phyloP scores from a whole-genome alignment of 1,140 invertebrate genomes.

The Piezodorus guildinii region DNA sequence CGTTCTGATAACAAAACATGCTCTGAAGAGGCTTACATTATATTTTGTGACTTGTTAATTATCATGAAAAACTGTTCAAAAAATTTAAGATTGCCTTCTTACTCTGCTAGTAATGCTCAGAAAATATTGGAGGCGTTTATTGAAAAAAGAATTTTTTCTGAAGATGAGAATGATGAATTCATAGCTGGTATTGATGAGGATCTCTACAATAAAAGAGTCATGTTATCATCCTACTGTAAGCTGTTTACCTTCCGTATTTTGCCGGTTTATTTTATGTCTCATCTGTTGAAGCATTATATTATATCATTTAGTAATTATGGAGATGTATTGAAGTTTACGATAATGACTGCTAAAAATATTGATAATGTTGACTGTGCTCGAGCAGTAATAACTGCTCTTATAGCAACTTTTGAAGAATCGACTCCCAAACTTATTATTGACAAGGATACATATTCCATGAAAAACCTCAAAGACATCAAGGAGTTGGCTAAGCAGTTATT shows the following conservation, averaged over 20 bases:
- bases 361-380: background rate
- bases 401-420: background rate
- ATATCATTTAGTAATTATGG: background rate
- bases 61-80: background rate
- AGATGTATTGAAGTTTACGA: background rate
- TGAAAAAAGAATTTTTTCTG: background rate
- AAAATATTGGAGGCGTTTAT: background rate
- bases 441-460: no score
- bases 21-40: background rate
- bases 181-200: background rate
- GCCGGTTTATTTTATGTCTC: conserved; percentile 6
- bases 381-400: background rate
- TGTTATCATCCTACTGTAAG: background rate
- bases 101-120: background rate
- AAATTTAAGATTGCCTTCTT: background rate
- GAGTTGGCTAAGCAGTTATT: background rate
- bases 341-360: background rate
- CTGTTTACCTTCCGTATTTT: background rate
- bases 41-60: background rate
- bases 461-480: background rate
- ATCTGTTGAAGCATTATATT: background rate
- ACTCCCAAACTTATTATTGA: no score
- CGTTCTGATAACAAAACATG: background rate
- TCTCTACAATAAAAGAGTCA: background rate
- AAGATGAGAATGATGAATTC: background rate